Percentiles rank a stretch among this genome's conserved stretches.
phyloP scores from a whole-genome alignment of 2,888 invertebrate species.

The Cephus pulcher region DNA sequence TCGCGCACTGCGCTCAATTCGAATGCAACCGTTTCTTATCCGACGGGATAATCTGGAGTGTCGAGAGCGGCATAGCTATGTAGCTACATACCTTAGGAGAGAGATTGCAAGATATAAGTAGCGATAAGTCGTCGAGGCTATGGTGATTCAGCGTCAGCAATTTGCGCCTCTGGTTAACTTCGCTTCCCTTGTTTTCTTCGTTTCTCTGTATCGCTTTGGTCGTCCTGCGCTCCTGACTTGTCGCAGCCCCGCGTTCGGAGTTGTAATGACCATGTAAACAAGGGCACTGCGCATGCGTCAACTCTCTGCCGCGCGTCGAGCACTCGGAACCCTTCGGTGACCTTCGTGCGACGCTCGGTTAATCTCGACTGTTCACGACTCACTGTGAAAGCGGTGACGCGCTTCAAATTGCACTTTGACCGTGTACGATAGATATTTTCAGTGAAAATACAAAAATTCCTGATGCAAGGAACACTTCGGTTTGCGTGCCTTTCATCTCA shows the following conservation, averaged over 20 bases:
- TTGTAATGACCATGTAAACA: slow-evolving; percentile 60
- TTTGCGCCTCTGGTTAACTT: not conserved
- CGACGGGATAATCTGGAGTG: not conserved
- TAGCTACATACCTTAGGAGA: not conserved
- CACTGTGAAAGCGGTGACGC: not conserved
- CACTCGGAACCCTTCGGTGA: not conserved
- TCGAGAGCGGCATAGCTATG: not conserved
- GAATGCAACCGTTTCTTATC: not conserved
- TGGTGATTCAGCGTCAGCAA: not conserved
- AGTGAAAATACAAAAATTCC: not conserved
- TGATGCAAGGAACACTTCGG: not conserved
- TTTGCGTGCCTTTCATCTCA: not conserved
- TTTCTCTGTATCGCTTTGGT: not conserved
- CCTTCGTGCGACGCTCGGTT: not conserved
- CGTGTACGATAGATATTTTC: not conserved
- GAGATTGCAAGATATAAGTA: not conserved
- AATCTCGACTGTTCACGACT: not conserved
- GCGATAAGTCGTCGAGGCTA: not conserved
- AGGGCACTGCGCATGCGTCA: slow-evolving; percentile 54
- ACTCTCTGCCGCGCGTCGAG: slow-evolving; percentile 13
- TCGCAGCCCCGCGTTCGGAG: not conserved
- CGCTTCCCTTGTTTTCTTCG: not conserved
- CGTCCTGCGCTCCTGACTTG: not conserved
- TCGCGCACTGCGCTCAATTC: not conserved
- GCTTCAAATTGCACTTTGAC: not conserved